A percentile compares a stretch with the other conserved stretches of the same genome.
Conservation (phyloP, 2,113 vertebrate genomes). For the Brachyhypopomus gauderio region DNA sequence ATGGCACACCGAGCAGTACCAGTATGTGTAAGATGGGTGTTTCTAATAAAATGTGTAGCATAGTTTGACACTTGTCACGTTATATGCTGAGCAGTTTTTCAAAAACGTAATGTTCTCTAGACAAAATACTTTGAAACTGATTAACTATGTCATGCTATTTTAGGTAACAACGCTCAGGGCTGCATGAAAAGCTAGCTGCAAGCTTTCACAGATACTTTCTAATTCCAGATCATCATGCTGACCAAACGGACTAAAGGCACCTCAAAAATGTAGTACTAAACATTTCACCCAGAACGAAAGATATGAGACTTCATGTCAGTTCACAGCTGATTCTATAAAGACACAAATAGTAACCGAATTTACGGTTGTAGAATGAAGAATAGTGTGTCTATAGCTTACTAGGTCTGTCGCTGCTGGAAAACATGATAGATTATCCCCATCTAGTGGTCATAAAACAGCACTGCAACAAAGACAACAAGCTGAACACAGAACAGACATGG, state of each 20-base stretch:
- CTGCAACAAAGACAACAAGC: neutral
- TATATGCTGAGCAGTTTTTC: neutral
- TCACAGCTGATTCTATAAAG: slow-evolving; percentile 10
- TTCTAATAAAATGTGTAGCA: too few relatives aligned
- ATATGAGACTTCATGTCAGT: slow-evolving; percentile 49
- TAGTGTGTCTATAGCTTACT: neutral
- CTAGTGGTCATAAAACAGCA: slow-evolving; percentile 37
- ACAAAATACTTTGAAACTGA: neutral
- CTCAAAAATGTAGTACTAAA: slow-evolving; percentile 34
- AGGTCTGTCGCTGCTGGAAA: neutral
- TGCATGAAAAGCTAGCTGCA: neutral
- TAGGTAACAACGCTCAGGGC: neutral
- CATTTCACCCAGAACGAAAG: slow-evolving; percentile 38
- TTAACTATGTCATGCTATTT: neutral
- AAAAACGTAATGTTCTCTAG: neutral
- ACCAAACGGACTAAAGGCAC: slow-evolving; percentile 48
- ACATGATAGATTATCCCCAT: slow-evolving; percentile 27
- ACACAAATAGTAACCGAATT: neutral
- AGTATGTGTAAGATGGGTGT: too few relatives aligned
- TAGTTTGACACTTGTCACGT: too few relatives aligned
- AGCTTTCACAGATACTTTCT: slow-evolving; percentile 12
- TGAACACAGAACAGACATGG: neutral
- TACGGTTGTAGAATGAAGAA: neutral
- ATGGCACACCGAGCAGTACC: too few relatives aligned
- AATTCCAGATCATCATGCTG: slow-evolving; percentile 59